These are phyloP conservation scores for Xiphorhynchus elegans DNA, from an alignment of 2,113 vertebrate genomes.

Conservation along the genomic window DNA sequence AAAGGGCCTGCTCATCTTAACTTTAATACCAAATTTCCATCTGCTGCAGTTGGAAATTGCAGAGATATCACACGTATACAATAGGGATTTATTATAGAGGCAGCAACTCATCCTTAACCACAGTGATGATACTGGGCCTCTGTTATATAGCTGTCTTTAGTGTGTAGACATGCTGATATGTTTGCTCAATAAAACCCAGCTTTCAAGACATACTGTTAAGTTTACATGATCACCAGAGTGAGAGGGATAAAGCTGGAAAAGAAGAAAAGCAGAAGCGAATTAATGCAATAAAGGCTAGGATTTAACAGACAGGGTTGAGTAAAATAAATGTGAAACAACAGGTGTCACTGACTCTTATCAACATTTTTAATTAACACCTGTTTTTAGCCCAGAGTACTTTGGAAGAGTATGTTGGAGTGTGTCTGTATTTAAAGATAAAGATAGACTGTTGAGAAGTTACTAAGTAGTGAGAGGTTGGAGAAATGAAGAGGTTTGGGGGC, in stretches of 20 bases:
- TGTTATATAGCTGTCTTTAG: conserved; percentile 57
- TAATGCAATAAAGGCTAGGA: conserved; percentile 62
- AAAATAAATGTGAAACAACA: conserved; percentile 72
- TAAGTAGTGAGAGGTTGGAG: conserved; percentile 35
- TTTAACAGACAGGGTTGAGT: conserved; percentile 61
- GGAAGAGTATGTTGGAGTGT: conserved; percentile 30
- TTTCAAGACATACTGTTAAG: conserved; percentile 59
- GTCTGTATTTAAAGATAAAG: conserved; percentile 72
- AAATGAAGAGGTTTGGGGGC: neutral
- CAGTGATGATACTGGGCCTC: neutral
- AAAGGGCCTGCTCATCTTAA: neutral
- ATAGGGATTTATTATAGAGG: conserved; percentile 51
- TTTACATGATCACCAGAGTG: conserved; percentile 62
- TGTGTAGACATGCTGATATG: conserved; percentile 64
- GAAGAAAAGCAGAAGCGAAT: conserved; percentile 67
- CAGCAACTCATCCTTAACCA: conserved; percentile 58
- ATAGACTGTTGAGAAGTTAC: conserved; percentile 39
- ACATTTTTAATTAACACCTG: conserved; percentile 74
- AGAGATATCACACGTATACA: neutral
- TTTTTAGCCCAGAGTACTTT: conserved; percentile 67
- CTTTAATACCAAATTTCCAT: conserved; percentile 44
- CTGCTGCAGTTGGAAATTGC: conserved; percentile 30
- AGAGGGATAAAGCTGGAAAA: conserved; percentile 63
- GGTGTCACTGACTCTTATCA: conserved; percentile 67
- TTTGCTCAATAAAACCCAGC: conserved; percentile 66